Base-by-base conservation (phyloP, 2,797 vertebrate genomes). In the Brachyrhaphis roseni region DNA sequence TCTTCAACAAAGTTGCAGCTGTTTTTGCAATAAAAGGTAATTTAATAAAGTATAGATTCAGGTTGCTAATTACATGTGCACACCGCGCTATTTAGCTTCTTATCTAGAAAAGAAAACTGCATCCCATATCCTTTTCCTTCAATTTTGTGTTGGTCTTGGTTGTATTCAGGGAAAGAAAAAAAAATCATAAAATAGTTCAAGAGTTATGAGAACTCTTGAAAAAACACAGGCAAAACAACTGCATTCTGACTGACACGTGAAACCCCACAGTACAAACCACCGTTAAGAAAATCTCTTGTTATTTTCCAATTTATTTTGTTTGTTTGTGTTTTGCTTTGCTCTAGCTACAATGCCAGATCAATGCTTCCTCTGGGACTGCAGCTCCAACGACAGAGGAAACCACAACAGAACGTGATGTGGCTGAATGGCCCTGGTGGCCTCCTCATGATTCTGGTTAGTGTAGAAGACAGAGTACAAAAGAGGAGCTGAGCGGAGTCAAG, bases 221-320 rank as follows among this genome's bases (percentile, higher is more conserved):
- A 70, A 51, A 71, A 28, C 41, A 45, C 5, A 45, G 2, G 12
- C 13, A 2, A 45, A n/a, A 28, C 23, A 71, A 45, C 13, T 43
- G 68, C 23, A 45, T 1, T 70, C 6, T 15, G 26, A 5, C 41
- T 45, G 41, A 45, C 41, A 71, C 41, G 18, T 39, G 64, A 66
- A 20, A 66, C 36, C 64, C 64, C 23, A 5, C 64, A 26, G 26
- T 15, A 70, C 43, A 28, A 71, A 45, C 68, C 41, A 15, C 39
- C 43, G 68, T 15, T 1, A n/a, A 45, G 64, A 39, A 39, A 39
- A 39, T 39, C 36, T 3, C 36, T 66, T 23, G 13, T 64, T 66
- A 66, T 66, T 66, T 39, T 66, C 64, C 64, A 6, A 66, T 66
- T 39, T 66, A 66, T 23, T 66, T 23, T 39, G 68, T 45, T 71